Conservation (phyloP, 2,113 vertebrate species). For the Neomonachus schauinslandi region DNA sequence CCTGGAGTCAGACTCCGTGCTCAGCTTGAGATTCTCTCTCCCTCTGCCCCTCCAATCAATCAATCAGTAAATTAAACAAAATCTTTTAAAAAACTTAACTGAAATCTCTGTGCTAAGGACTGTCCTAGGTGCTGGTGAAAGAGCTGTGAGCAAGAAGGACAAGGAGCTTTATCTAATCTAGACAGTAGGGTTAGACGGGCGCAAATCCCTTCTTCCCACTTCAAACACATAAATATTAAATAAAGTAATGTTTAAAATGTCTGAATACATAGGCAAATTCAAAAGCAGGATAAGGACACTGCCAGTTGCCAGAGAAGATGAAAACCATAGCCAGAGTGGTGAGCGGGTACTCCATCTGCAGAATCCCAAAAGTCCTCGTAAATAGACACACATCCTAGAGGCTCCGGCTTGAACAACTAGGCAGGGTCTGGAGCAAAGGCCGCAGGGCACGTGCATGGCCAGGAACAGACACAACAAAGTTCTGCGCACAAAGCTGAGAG, state of each 20-base stretch:
- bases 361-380: background rate
- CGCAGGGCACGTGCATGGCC: background rate
- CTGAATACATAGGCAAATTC: background rate
- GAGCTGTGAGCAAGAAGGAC: background rate
- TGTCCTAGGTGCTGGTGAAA: background rate
- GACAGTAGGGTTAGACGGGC: background rate
- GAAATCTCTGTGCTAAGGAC: background rate
- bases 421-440: background rate
- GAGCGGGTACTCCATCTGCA: background rate
- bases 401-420: background rate
- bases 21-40: background rate
- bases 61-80: no score
- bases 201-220: background rate
- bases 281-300: background rate
- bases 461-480: background rate
- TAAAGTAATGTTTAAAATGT: background rate
- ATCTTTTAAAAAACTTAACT: background rate
- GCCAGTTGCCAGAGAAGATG: background rate
- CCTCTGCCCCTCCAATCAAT: background rate
- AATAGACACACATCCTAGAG: background rate
- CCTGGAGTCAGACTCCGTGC: background rate
- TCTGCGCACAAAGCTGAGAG: background rate
- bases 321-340: background rate
- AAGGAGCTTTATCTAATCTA: background rate
- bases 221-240: background rate